Base-by-base conservation (phyloP, 2,797 vertebrate species). In the Platyrinchus mystaceus region DNA sequence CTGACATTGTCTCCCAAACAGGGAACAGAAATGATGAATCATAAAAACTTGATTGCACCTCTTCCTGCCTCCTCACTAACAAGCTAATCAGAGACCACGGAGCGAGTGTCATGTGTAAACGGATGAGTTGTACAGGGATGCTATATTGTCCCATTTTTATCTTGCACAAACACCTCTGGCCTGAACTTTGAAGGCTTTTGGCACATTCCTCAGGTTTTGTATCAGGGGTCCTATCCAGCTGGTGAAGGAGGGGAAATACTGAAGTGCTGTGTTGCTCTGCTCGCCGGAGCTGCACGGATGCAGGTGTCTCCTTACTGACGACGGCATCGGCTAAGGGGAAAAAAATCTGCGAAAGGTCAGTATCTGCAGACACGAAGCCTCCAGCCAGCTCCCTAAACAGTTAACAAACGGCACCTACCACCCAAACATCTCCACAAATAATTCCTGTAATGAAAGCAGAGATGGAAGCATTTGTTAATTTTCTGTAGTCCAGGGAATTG, bases 291-390 rank as follows among this genome's bases (percentile, higher is more conserved):
- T 71, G 77, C 94, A 87, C 96, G 96, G 98, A 98, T 97, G 97
- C 98, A 98, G 98, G 98, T 98, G 98, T 97, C 98, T 98, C 97
- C 96, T 96, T 95, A 78, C 87, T 94, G 97, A 98, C 95, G 91
- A 89, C 93, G 96, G 96, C 92, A 97, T 53, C 84, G 73, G 93
- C 73, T 68, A 94, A 95, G 71, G 83, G 92, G 87, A 73, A 92
- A 94, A 87, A 79, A 86, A 93, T 96, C 95, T 97, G 94, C 87
- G 37, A 97, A 97, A 97, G 96, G 97, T 96, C 95, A 87, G 9
- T 84, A 76, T 94, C 92, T 82, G 82, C 75, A 86, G 73, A 47
- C 62, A 62, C 1, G 0, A 43, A 92, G 52, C 79, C 58, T 81
- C 44, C 84, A 94, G 67, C 10, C 37, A 69, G 43, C 60, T 91